Base-by-base conservation (phyloP, 1,140 invertebrate species). In the Phocides pigmalion region DNA sequence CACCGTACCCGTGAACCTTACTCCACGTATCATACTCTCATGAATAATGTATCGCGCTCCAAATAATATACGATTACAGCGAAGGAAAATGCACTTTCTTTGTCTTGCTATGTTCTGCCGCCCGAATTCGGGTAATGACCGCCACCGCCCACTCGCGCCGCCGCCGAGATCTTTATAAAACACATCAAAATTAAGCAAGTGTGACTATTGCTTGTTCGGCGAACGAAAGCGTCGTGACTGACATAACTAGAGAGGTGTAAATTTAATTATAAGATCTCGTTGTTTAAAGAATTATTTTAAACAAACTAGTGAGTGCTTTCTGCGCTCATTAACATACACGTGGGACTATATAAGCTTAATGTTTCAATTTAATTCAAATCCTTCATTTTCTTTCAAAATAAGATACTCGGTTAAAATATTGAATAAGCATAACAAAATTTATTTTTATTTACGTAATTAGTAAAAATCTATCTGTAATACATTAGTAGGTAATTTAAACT, bases 21-120 rank as follows among this genome's bases (percentile, higher is more conserved):
- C 82, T 83, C 76, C 78, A 78, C 82, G 83, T 89, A 87, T 87
- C 82, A 86, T 88, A 77, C 72, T 68, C 78, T 84, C 85, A 89
- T 89, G 87, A 85, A 89, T 89, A 85, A 89, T 89, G 81, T 78
- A 89, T 75, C 51, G 42, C 76, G 87, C 84, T 89, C 85, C 82
- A 88, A 88, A 89, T 89, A 89, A 87, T 89, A 87, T 83, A 87
- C 85, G 84, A 88, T 87, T 83, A 85, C 76, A 68, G 66, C 62
- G 62, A 71, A 80, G 81, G 84, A 87, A 89, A 88, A 89, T 89
- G 87, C 85, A 88, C 84, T 89, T 88, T 88, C 85, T 87, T 89
- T 89, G 84, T 89, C 74, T 81, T 66, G 66, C 66, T 56, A 47
- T 76, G 79, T 80, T 79, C 81, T 79, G 68, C 42, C 67, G 66